Evolutionary conservation across 2,797 vertebrate genomes (phyloP).

Genomic region (Enteromius trimaculatus): DNA sequence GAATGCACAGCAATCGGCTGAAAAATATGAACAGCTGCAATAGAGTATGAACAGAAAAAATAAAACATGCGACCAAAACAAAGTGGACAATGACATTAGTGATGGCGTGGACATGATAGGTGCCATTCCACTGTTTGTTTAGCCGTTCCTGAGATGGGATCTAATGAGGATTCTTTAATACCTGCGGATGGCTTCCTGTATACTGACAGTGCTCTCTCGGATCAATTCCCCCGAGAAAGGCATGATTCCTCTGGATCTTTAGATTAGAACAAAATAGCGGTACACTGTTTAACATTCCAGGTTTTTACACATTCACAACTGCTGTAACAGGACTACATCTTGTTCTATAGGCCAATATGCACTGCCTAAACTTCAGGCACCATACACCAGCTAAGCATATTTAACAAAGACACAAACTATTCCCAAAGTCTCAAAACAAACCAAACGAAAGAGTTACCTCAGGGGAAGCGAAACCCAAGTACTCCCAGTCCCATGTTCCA

Average conservation of each 20-base stretch:
- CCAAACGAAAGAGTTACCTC: constrained; percentile 83
- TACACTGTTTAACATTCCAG: constrained; percentile 52
- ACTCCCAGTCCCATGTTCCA: constrained; percentile 99
- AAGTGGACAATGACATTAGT: constrained; percentile 34
- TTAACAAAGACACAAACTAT: constrained; percentile 25
- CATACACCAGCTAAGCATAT: constrained; percentile 20
- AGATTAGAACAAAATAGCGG: constrained; percentile 67
- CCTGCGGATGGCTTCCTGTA: constrained; percentile 76
- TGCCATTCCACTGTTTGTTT: constrained; percentile 52
- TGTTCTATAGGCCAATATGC: constrained; percentile 17
- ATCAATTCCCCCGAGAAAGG: constrained; percentile 75
- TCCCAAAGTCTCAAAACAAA: constrained; percentile 1
- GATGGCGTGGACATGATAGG: constrained; percentile 56
- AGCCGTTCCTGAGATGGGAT: constrained; percentile 56
- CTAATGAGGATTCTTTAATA: constrained; percentile 65
- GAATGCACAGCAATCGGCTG: constrained; percentile 24
- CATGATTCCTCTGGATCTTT: constrained; percentile 81
- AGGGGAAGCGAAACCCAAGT: constrained; percentile 97
- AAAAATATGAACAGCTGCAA: constrained; percentile 7
- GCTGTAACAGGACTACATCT: constrained; percentile 23
- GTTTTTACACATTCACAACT: constrained; percentile 43
- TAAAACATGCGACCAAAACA: constrained; percentile 49
- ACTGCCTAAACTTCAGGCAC: constrained; percentile 16
- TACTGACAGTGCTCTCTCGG: constrained; percentile 72
- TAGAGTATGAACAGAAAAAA: constrained; percentile 24